These are phyloP conservation scores for Fregata magnificens DNA, from an alignment of 2,113 vertebrate species.

Conservation along the genomic window DNA sequence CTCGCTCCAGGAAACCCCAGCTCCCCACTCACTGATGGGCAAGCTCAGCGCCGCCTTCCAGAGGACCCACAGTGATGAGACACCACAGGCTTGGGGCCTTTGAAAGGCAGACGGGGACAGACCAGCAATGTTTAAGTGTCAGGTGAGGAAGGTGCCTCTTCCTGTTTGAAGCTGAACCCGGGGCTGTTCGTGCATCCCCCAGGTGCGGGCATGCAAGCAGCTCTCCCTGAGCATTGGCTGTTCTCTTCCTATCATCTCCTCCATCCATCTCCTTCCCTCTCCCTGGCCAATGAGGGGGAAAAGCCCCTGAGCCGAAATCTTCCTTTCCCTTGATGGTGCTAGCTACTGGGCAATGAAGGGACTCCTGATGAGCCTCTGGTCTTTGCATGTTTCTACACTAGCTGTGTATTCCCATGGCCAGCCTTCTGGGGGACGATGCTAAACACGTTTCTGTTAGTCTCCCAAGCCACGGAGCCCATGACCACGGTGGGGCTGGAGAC, in stretches of 20 bases:
- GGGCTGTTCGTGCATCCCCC: background rate
- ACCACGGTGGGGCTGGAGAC: background rate
- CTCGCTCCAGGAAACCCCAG: background rate
- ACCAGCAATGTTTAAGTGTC: background rate
- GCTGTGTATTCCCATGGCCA: background rate
- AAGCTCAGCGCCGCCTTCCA: background rate
- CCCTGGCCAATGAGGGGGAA: background rate
- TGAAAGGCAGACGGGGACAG: background rate
- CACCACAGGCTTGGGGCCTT: background rate
- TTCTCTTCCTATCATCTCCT: background rate
- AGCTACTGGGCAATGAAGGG: background rate
- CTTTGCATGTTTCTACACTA: background rate
- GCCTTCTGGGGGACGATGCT: no score
- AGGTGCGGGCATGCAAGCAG: accelerated
- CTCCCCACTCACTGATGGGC: accelerated
- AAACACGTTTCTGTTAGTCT: background rate
- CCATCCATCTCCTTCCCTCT: background rate
- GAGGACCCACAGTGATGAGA: background rate
- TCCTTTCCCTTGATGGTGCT: background rate
- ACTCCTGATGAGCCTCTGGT: background rate
- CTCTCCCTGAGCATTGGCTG: background rate
- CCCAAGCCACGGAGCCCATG: background rate
- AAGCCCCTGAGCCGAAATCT: background rate
- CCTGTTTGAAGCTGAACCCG: accelerated
- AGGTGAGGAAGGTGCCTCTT: background rate